Percentiles rank a stretch among this genome's conserved stretches.
phyloP scores from a whole-genome alignment of 1,140 invertebrate species.

The Drosophila punjabiensis region DNA sequence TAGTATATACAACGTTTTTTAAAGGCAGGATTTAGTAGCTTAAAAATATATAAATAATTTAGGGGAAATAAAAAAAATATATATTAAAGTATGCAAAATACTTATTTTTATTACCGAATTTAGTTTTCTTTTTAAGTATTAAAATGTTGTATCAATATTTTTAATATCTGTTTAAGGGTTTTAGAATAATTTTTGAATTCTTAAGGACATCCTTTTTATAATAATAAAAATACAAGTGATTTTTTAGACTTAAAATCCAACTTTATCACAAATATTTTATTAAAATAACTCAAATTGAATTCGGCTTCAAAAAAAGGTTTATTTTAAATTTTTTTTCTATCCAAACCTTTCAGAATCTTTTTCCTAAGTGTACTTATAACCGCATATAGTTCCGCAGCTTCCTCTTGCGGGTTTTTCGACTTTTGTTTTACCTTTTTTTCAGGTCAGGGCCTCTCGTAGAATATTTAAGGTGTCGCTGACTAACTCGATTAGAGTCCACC shows the following conservation, averaged over 20 bases:
- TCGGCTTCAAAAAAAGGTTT: background rate
- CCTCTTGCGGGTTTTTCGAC: conserved; percentile 39
- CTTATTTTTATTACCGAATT: no score
- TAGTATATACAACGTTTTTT: no score
- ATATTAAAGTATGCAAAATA: no score
- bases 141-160: no score
- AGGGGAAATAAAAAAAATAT: no score
- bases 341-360: background rate
- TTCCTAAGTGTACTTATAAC: conserved; percentile 15
- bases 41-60: no score
- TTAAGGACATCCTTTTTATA: no score
- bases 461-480: conserved; percentile 77
- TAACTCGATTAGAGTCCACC: conserved; percentile 72
- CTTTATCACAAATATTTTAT: background rate
- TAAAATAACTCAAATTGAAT: background rate
- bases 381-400: conserved; percentile 54
- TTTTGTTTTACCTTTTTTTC: conserved; percentile 45
- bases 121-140: no score
- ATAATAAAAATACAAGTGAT: no score
- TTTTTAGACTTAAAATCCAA: background rate
- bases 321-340: background rate
- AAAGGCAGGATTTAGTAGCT: no score
- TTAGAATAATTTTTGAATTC: background rate
- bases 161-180: background rate
- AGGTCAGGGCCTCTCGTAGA: conserved; percentile 27